A percentile compares a stretch with the other conserved stretches of the same genome.
These are phyloP conservation scores for Sebastes steindachneri DNA, from an alignment of 2,797 vertebrate species.

Conservation along the genomic window DNA sequence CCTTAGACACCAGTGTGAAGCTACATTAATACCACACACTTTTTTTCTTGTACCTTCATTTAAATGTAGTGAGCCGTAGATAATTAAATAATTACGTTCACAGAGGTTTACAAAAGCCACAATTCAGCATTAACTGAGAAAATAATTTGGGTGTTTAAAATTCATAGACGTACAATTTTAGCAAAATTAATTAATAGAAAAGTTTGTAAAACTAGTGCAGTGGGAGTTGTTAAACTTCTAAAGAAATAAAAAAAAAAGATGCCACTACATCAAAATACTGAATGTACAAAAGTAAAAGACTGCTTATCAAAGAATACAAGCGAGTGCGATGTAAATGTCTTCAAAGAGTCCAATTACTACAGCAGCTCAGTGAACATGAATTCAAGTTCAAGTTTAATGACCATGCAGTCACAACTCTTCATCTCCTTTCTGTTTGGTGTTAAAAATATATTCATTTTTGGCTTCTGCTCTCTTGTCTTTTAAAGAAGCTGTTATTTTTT, in stretches of 20 bases:
- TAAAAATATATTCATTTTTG: background rate
- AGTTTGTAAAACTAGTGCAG: conserved; percentile 1
- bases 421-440: background rate
- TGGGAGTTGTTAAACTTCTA: conserved; percentile 7
- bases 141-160: conserved; percentile 1
- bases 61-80: background rate
- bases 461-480: background rate
- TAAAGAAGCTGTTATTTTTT: background rate
- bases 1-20: background rate
- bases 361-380: conserved; percentile 1
- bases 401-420: background rate
- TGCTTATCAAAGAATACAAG: conserved; percentile 20
- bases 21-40: background rate
- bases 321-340: conserved; percentile 1
- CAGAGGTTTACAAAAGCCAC: background rate
- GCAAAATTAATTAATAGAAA: background rate
- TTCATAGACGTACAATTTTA: background rate
- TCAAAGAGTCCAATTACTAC: conserved; percentile 7
- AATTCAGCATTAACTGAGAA: background rate
- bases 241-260: background rate
- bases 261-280: background rate
- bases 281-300: background rate
- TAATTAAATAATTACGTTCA: background rate
- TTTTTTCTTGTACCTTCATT: background rate
- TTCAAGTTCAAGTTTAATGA: conserved; percentile 18